A percentile compares a stretch with the other conserved stretches of the same genome.
Conservation (phyloP, 1,140 invertebrate species). For the Drosophila kikkawai region DNA sequence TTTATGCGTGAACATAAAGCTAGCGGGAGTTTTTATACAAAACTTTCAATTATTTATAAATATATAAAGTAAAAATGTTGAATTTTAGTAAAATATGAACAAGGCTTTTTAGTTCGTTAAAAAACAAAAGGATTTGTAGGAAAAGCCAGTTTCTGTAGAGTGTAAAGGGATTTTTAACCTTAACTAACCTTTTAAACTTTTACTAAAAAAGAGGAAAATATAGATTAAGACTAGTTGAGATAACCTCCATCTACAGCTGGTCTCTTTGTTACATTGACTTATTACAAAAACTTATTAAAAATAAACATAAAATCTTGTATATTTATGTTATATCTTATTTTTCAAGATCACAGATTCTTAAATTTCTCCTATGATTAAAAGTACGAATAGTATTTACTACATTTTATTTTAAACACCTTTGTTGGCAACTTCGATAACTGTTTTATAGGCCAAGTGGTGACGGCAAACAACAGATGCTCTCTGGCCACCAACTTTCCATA, state of each 20-base stretch:
- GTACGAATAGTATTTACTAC: neutral
- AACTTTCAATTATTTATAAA: slow-evolving; percentile 65
- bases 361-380: neutral
- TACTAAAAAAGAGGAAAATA: neutral
- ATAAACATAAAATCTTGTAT: neutral
- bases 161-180: neutral
- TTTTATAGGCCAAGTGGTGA: slow-evolving; percentile 7
- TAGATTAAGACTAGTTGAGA: neutral
- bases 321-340: neutral
- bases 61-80: neutral
- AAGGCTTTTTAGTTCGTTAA: neutral
- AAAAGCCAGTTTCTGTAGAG: neutral
- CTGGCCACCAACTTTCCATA: slow-evolving; percentile 11
- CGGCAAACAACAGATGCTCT: slow-evolving; percentile 33
- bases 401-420: neutral
- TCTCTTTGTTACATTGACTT: neutral
- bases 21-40: slow-evolving; percentile 42
- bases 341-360: neutral
- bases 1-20: slow-evolving; percentile 69
- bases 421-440: slow-evolving; percentile 2
- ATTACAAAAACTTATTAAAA: neutral
- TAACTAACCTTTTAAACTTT: neutral
- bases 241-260: too few relatives aligned
- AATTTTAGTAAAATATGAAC: neutral
- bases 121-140: neutral